Base-by-base conservation (phyloP, 2,113 vertebrate genomes). In the Centropristis striata region DNA sequence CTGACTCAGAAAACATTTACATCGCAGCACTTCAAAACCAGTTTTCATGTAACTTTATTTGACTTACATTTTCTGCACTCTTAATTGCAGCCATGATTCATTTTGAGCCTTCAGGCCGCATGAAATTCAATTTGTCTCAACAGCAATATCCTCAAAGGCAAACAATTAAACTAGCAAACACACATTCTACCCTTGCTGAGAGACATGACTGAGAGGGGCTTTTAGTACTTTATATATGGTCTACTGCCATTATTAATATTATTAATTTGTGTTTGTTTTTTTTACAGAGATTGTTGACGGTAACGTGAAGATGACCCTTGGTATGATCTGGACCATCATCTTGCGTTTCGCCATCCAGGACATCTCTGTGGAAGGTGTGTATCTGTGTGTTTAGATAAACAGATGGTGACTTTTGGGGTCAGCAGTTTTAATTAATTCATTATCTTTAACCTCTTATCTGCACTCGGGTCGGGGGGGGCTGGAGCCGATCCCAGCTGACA, bases 281-380 rank as follows among this genome's bases (percentile, higher is more conserved):
- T 63, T 27, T 47, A 37, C 89, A 98, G 97, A 98, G 91, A 97
- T 98, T 16, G 96, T 97, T 1, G 97, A 97, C 0, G 96, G 97
- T 37, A 98, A 97, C 47, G 91, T 91, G 88, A 98, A 97, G 93
- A 97, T 98, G 97, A 97, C 97, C n/a, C 91, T 98, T 51, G 97
- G 97, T 66, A 97, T 98, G 97, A 97, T 98, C 92, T 98, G 97
- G 97, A 98, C 97, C 87, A 98, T 98, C 93, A 98, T 97, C 79
- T 95, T 97, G 39, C 96, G 97, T 53, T 98, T 97, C 1, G 97
- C 97, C 82, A 98, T 98, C 90, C 97, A 98, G 93, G 97, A 97
- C 89, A 98, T 97, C 91, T 97, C 97, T n/a, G 97, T 98, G 79
- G 96, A 98, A 92, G 96, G 89, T 87, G 41, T 50, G 86, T 42